Conservation (phyloP, 2,113 vertebrate genomes). For the Thermophis baileyi region DNA sequence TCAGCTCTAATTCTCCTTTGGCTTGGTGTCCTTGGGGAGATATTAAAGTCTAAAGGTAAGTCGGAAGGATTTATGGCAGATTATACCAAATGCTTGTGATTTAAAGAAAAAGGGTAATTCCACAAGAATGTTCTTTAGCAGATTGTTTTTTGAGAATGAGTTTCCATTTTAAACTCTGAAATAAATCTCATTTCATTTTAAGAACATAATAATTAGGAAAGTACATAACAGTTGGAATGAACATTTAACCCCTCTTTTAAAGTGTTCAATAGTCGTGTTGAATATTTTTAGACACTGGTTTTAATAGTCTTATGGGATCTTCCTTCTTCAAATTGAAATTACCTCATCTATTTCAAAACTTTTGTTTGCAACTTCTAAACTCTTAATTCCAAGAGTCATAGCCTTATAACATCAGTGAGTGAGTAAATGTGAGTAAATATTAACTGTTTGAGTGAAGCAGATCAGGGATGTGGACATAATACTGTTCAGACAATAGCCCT, state of each 20-base stretch:
- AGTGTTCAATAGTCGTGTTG: neutral
- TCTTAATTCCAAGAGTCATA: neutral
- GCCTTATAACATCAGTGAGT: neutral
- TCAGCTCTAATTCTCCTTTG: neutral
- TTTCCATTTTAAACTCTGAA: neutral
- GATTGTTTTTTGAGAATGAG: neutral
- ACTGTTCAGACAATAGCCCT: neutral
- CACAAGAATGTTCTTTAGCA: neutral
- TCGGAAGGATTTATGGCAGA: neutral
- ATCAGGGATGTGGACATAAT: neutral
- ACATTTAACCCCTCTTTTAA: neutral
- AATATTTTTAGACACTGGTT: neutral
- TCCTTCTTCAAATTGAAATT: neutral
- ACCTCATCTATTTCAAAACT: neutral
- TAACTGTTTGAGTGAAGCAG: neutral
- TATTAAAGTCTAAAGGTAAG: neutral
- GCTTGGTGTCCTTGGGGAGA: neutral
- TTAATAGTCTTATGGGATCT: neutral
- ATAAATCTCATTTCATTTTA: neutral
- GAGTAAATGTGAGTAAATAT: neutral
- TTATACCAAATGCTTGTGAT: neutral
- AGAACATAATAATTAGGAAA: neutral
- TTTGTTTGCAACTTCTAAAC: neutral
- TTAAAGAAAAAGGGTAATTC: neutral
- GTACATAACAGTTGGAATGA: neutral